Base-by-base conservation (phyloP, 2,797 vertebrate species). In the Sarcoramphus papa region DNA sequence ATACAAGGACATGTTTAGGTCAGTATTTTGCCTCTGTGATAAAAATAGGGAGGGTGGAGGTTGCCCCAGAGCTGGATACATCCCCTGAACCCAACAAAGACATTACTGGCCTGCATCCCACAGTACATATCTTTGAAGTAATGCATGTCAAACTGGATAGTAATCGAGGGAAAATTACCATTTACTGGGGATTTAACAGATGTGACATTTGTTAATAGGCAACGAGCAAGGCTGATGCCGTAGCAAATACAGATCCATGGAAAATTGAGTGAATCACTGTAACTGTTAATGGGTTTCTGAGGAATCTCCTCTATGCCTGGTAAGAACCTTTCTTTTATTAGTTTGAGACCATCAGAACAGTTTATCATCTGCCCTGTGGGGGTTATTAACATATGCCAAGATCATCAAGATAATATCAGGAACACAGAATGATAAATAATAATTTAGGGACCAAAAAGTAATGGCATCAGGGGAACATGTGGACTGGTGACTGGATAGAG, bases 281-380 rank as follows among this genome's bases (percentile, higher is more conserved):
- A 89, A 88, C 41, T 53, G 37, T 69, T 94, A 93, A 93, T 83
- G 62, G 33, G 37, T 89, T 97, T 92, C 94, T 2, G 20, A 94
- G 72, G 93, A 95, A 81, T 93, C 75, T 95, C 81, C 75, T 91
- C 35, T 85, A 37, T 2, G 50, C 41, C 67, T 62, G 10, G 23
- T 92, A 91, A 87, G 90, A 95, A 64, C 48, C 12, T 4, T 77
- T 77, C 65, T 75, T 92, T 94, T 90, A 95, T 94, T 94, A 88
- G 68, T 93, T 81, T 91, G 93, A 92, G 91, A 93, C 70, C 78
- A 48, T 75, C 62, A 88, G 88, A 78, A 70, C 59, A 64, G 92
- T 96, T 95, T 95, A 91, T 88, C 75, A 91, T 88, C 75, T 95
- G 57, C 68, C 81, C 78, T 85, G 25, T 47, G 78, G 79, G 87